Percentiles rank a stretch among this genome's conserved stretches.
Evolutionary conservation across 2,797 vertebrate genomes (phyloP).

Genomic region (Saguinus oedipus): DNA sequence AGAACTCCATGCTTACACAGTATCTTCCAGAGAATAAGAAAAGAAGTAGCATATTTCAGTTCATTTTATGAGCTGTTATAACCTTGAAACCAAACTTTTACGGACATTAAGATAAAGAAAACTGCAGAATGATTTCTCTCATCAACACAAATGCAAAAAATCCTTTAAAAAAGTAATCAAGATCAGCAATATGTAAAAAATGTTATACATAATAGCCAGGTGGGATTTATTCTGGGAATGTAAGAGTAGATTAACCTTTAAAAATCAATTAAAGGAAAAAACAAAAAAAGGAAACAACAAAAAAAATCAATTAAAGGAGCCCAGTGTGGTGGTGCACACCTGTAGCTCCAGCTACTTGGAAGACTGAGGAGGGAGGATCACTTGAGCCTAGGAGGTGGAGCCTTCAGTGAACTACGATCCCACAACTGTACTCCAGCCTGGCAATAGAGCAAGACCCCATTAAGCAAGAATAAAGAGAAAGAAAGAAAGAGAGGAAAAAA

Average conservation of each 20-base stretch:
- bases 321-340: neutral
- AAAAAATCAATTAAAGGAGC: neutral
- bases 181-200: neutral
- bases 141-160: neutral
- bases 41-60: neutral
- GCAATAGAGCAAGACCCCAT: neutral
- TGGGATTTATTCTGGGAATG: neutral
- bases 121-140: neutral
- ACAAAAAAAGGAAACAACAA: no score
- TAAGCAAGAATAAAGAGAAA: neutral
- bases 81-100: neutral
- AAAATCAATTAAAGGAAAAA: neutral
- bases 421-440: neutral
- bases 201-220: neutral
- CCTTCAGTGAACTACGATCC: neutral
- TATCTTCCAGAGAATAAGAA: neutral
- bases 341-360: neutral
- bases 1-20: neutral
- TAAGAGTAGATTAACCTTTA: neutral
- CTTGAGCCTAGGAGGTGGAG: neutral
- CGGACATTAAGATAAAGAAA: neutral
- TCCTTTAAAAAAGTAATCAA: neutral
- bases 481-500: rapidly evolving
- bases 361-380: neutral
- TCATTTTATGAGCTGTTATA: neutral